These are phyloP conservation scores for Metopia argyrocephala DNA, from an alignment of 2,888 invertebrate genomes.

Conservation along the genomic window DNA sequence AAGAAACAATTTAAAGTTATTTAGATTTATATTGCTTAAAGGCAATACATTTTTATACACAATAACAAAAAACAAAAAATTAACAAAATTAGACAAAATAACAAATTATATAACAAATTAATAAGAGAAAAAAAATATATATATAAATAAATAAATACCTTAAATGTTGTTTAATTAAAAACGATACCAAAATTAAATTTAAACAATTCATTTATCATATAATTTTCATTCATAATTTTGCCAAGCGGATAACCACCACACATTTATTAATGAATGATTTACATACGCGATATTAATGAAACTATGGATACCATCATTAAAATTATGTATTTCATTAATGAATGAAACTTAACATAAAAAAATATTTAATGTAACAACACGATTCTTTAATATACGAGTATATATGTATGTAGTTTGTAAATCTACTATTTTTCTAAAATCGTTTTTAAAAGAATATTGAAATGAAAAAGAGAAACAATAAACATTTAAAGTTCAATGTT, in stretches of 20 bases:
- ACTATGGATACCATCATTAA: not conserved
- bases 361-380: not conserved
- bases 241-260: slow-evolving; percentile 5
- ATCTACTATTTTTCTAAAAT: not conserved
- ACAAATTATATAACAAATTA: not conserved
- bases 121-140: not conserved
- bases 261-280: slow-evolving; percentile 1
- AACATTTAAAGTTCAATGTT: slow-evolving; percentile 42
- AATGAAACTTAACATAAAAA: slow-evolving; percentile 12
- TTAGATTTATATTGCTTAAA: slow-evolving; percentile 3
- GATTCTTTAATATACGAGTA: not conserved
- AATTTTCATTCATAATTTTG: slow-evolving; percentile 46
- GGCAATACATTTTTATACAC: not conserved
- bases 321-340: slow-evolving; percentile 1
- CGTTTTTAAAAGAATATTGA: slow-evolving; percentile 1
- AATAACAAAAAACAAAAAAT: not conserved
- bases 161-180: not conserved
- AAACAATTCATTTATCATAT: slow-evolving; percentile 48
- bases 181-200: slow-evolving; percentile 3
- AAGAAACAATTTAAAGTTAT: slow-evolving; percentile 12
- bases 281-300: not conserved
- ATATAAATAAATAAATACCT: not conserved
- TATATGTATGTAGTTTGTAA: too few species aligned
- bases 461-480: not conserved
- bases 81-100: too few species aligned